A percentile compares a stretch with the other conserved stretches of the same genome.
phyloP scores from a whole-genome alignment of 2,888 invertebrate species.

The Odontocerum albicorne region DNA sequence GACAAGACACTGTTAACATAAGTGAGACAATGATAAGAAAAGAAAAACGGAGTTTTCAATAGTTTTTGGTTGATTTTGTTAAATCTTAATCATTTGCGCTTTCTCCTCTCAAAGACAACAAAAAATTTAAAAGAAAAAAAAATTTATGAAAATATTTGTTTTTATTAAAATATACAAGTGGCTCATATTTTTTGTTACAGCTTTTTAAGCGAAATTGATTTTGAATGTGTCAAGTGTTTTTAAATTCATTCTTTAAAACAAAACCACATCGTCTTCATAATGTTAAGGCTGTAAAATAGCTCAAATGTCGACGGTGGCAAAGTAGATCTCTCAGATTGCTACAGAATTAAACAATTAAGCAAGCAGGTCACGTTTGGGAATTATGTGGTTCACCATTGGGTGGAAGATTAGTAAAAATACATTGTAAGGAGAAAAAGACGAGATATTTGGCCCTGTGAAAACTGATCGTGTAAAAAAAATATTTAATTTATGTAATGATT shows the following conservation, averaged over 20 bases:
- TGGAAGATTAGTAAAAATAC: conserved; percentile 15
- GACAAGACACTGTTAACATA: too few relatives aligned
- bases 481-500: conserved; percentile 16
- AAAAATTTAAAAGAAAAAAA: too few relatives aligned
- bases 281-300: too few relatives aligned
- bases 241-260: background rate
- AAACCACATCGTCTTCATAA: too few relatives aligned
- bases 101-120: too few relatives aligned
- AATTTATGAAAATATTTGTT: too few relatives aligned
- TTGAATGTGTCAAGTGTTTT: background rate
- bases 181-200: background rate
- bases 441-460: conserved; percentile 8
- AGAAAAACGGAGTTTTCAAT: too few relatives aligned
- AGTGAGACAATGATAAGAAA: too few relatives aligned
- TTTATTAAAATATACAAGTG: too few relatives aligned
- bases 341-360: conserved; percentile 11
- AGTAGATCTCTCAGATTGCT: background rate
- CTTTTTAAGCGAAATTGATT: background rate
- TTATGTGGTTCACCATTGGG: conserved; percentile 14
- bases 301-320: background rate
- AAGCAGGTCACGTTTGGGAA: conserved; percentile 7
- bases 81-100: too few relatives aligned
- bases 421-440: conserved; percentile 5
- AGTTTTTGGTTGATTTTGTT: too few relatives aligned
- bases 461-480: conserved; percentile 14